phyloP scores from a whole-genome alignment of 2,113 vertebrate species.

The Oplegnathus fasciatus region DNA sequence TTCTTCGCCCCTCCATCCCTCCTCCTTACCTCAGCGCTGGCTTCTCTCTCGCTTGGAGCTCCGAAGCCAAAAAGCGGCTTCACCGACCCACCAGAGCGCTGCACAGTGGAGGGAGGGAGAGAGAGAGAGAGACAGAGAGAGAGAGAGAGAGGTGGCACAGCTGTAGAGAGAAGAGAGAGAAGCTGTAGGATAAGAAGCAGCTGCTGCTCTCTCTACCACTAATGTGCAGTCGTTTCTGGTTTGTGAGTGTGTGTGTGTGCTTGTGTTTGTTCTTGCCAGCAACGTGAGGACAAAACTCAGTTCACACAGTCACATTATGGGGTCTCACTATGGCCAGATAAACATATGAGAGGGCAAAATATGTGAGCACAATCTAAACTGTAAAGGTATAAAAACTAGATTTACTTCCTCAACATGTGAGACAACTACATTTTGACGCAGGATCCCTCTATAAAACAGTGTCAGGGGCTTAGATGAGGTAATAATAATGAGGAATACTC shows the following conservation, averaged over 20 bases:
- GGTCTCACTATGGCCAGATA: not conserved
- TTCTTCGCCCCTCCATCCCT: not conserved
- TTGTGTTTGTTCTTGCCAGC: not conserved
- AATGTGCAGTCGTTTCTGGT: not conserved
- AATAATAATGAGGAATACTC: not conserved
- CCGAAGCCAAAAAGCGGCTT: constrained; percentile 54
- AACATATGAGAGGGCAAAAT: too few relatives aligned
- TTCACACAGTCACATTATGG: not conserved
- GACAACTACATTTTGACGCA: not conserved
- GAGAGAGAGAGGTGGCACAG: not conserved
- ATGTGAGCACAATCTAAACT: not conserved
- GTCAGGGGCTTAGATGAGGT: not conserved
- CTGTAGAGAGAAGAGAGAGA: constrained; percentile 10
- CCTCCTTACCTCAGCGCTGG: constrained; percentile 62
- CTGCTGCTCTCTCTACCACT: constrained; percentile 15
- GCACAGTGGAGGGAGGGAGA: constrained; percentile 37
- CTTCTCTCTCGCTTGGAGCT: constrained; percentile 53
- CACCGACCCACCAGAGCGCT: constrained; percentile 46
- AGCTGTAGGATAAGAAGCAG: constrained; percentile 8
- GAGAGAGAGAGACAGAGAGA: constrained; percentile 1
- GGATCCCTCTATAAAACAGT: not conserved
- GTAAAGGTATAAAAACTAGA: not conserved
- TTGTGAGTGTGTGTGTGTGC: constrained; percentile 4
- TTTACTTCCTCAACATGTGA: not conserved
- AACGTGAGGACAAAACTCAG: not conserved